Evolutionary conservation across 2,113 vertebrate genomes (phyloP), one percentile per base, ranked within the genome.

Genomic region (Osmerus eperlanus): DNA sequence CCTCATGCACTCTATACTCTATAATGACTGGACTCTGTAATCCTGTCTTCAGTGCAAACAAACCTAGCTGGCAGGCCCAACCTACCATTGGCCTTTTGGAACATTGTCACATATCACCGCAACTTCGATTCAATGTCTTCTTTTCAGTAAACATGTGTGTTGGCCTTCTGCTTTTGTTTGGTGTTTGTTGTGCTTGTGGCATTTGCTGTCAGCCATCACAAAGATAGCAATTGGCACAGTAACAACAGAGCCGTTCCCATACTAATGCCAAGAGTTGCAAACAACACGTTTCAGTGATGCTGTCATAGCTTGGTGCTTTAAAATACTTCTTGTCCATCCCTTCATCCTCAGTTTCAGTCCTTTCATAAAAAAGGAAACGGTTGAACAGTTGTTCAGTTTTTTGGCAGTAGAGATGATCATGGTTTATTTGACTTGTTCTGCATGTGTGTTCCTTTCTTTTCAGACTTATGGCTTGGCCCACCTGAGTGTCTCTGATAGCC

Each of bases 11-110:
- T 83, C 68, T 80, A 73, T 74, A 73, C 71, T 66, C 71, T 61
- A 78, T 75, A 85, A 83, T 68, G 41, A 67, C 0, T 53, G 65
- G 82, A 81, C 79, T 79, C 72, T 73, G 61, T 84, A 85, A 84
- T 80, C 79, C 72, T 74, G 78, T 81, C 75, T 72, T 76, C 79
- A 74, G 80, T 78, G 83, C 84, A 83, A 80, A 85, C 88, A 89
- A 89, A 76, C 81, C 29, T 71, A 41, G 69, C 72, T 91, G 86
- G 81, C 85, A 81, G 65, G 25, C 11, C 23, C 15, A 78, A 74
- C 70, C 79, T 83, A 65, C 65, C 89, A 87, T 90, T 82, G 84
- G 78, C 7, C 32, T 58, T 78, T 70, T 19, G 70, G 78, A 80
- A 84, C 77, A 73, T 82, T 77, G 78, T 88, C 88, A 85, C 80